These are phyloP conservation scores for Reticulitermes speratus DNA, from an alignment of 1,140 invertebrate species.

Conservation along the genomic window DNA sequence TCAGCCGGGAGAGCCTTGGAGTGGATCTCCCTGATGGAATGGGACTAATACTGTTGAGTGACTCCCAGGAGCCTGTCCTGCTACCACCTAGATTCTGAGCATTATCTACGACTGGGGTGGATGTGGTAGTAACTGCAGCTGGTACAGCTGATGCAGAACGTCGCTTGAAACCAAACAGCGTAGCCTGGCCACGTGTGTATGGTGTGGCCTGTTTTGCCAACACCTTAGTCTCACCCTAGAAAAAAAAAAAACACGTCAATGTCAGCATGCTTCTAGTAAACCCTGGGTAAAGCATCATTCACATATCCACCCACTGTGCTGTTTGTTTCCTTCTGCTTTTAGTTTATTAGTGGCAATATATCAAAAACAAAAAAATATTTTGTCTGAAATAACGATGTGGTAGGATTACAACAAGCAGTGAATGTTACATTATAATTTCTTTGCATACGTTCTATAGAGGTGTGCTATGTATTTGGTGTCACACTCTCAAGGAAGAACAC, in stretches of 20 bases:
- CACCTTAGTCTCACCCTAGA: slow-evolving; percentile 24
- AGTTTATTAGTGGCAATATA: too few species aligned
- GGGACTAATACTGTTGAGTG: slow-evolving; percentile 35
- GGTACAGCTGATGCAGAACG: slow-evolving; percentile 56
- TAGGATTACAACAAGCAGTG: too few species aligned
- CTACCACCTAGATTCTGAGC: not conserved
- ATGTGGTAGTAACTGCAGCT: slow-evolving; percentile 40
- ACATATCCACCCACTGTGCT: too few species aligned
- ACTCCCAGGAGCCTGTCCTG: slow-evolving; percentile 42
- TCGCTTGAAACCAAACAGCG: slow-evolving; percentile 67
- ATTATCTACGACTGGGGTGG: slow-evolving; percentile 12
- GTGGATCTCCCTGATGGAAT: slow-evolving; percentile 49
- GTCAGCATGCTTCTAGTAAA: not conserved
- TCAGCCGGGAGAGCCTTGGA: slow-evolving; percentile 52
- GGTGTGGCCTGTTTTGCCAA: slow-evolving; percentile 6
- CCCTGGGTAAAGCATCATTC: too few species aligned
- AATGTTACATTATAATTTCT: too few species aligned
- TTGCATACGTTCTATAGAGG: too few species aligned
- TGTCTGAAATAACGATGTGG: too few species aligned
- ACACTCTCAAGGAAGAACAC: too few species aligned
- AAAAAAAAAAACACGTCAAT: not conserved
- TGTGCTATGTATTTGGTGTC: too few species aligned
- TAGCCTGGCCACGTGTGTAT: slow-evolving; percentile 61
- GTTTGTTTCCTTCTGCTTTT: too few species aligned
- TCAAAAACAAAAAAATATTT: too few species aligned